Percentiles rank a stretch among this genome's conserved stretches.
phyloP scores from a whole-genome alignment of 2,888 invertebrate genomes.

The Doris montereyensis region DNA sequence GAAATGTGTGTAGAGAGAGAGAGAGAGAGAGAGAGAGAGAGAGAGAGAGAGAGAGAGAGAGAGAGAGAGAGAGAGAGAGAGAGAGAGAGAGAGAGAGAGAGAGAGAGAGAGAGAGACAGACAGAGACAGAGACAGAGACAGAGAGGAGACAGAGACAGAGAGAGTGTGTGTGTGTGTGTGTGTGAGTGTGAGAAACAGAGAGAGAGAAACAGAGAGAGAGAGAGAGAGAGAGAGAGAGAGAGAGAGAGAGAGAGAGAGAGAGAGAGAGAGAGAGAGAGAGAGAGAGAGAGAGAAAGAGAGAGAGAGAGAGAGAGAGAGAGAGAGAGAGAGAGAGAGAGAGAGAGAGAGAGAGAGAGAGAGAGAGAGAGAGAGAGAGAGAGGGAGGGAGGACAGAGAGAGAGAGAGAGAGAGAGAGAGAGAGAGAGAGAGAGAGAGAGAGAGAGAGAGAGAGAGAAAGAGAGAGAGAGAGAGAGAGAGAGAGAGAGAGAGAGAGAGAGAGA shows the following conservation, averaged over 20 bases:
- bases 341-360: too few species aligned
- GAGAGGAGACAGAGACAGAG: too few species aligned
- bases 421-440: background rate
- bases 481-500: conserved; percentile 4
- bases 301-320: conserved; percentile 22
- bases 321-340: too few species aligned
- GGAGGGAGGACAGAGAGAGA: background rate
- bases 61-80: background rate
- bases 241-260: background rate
- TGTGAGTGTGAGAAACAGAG: too few species aligned
- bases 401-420: background rate
- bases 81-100: background rate
- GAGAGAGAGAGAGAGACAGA: background rate
- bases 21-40: background rate
- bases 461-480: conserved; percentile 7
- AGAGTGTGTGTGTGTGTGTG: background rate
- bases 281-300: background rate
- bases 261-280: background rate
- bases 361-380: too few species aligned
- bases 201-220: too few species aligned
- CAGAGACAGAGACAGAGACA: background rate
- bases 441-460: conserved; percentile 19
- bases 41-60: background rate
- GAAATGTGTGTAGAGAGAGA: too few species aligned
- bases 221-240: conserved; percentile 9